Evolutionary conservation across 2,888 invertebrate species (phyloP).

Genomic region (Chalcosyrphus nemorum): DNA sequence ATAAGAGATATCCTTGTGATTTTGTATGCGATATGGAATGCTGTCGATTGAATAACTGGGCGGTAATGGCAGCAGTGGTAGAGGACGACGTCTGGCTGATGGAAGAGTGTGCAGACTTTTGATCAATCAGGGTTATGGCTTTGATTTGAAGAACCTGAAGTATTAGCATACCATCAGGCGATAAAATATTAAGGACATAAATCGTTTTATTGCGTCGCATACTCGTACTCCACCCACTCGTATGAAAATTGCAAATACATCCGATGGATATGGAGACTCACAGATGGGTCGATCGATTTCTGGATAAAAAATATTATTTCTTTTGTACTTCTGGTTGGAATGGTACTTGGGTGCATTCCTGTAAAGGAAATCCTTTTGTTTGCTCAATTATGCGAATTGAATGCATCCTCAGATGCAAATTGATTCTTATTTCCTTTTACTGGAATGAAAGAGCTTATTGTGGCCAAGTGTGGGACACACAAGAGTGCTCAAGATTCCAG

Average conservation of each 20-base stretch:
- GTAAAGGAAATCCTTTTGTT: slow-evolving; percentile 65
- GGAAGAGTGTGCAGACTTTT: slow-evolving; percentile 47
- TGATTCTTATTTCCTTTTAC: slow-evolving; percentile 47
- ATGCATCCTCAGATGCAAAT: slow-evolving; percentile 55
- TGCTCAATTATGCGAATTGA: slow-evolving; percentile 67
- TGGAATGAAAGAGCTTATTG: slow-evolving; percentile 4
- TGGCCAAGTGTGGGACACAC: neutral
- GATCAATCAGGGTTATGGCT: slow-evolving; percentile 64
- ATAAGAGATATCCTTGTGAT: slow-evolving; percentile 57
- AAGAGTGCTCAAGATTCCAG: neutral
- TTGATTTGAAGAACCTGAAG: slow-evolving; percentile 63
- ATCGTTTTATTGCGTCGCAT: slow-evolving; percentile 44
- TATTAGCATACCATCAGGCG: slow-evolving; percentile 69
- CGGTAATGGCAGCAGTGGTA: slow-evolving; percentile 9
- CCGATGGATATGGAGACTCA: slow-evolving; percentile 7
- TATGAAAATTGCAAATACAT: slow-evolving; percentile 42
- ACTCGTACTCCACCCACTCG: neutral
- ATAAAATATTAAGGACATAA: slow-evolving; percentile 68
- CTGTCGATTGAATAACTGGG: slow-evolving; percentile 64
- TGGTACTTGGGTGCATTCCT: slow-evolving; percentile 51
- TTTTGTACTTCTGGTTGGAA: slow-evolving; percentile 15
- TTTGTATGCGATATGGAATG: slow-evolving; percentile 63
- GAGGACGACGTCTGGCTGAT: neutral
- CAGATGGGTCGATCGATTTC: neutral
- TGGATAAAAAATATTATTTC: slow-evolving; percentile 30